phyloP scores from a whole-genome alignment of 2,797 vertebrate species.

The Odontamblyopus rebecca region DNA sequence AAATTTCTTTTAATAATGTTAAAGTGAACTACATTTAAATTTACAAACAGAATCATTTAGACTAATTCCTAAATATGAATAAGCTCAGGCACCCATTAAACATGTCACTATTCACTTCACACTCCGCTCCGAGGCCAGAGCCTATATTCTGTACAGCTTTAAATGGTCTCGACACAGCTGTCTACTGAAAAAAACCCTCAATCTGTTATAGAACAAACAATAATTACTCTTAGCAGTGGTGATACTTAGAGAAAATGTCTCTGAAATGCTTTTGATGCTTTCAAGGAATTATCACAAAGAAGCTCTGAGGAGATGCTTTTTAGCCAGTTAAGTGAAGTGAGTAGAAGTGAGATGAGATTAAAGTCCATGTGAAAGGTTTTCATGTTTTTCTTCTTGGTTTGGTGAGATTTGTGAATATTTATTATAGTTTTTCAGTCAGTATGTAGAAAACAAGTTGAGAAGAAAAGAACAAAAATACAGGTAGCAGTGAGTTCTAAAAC shows the following conservation, averaged over 20 bases:
- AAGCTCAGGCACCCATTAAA: not conserved
- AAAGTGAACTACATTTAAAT: not conserved
- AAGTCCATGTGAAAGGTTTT: too few relatives aligned
- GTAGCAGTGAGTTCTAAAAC: too few relatives aligned
- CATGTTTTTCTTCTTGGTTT: not conserved
- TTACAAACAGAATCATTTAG: not conserved
- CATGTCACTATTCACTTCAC: not conserved
- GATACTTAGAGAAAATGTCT: not conserved
- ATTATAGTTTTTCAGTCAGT: too few relatives aligned
- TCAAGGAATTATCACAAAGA: not conserved
- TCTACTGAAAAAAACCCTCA: conserved; percentile 15
- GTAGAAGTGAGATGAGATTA: conserved; percentile 18
- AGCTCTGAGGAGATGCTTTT: conserved; percentile 16
- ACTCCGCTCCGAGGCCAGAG: too few relatives aligned
- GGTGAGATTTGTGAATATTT: too few relatives aligned
- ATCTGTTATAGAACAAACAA: conserved; percentile 17
- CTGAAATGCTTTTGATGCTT: not conserved
- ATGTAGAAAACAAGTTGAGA: too few relatives aligned
- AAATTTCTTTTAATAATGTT: too few relatives aligned
- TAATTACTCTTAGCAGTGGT: conserved; percentile 11
- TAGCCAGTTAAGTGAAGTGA: conserved; percentile 8
- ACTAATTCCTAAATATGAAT: not conserved
- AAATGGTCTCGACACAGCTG: conserved; percentile 26
- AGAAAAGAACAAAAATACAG: too few relatives aligned
- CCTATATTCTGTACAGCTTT: conserved; percentile 16